Conservation (phyloP, 2,888 invertebrate genomes). For the Ophion costatus region DNA sequence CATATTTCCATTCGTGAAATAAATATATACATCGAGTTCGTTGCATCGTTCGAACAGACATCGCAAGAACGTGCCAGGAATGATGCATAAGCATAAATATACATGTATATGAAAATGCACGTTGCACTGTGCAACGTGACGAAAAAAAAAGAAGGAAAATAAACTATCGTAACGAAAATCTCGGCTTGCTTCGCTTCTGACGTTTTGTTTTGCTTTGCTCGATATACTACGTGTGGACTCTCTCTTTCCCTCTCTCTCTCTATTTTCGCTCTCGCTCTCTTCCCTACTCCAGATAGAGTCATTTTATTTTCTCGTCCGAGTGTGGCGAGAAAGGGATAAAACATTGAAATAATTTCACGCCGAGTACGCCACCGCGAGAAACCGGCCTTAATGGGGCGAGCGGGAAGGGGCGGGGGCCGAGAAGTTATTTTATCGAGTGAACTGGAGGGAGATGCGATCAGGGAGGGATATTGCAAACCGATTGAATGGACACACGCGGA, state of each 20-base stretch:
- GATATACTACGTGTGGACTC: too few relatives aligned
- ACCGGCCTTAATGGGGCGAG: slow-evolving; percentile 54
- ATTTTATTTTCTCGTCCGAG: slow-evolving; percentile 16
- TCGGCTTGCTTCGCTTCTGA: neutral
- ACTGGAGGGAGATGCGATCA: slow-evolving; percentile 30
- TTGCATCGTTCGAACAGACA: slow-evolving; percentile 29
- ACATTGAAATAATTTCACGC: slow-evolving; percentile 59
- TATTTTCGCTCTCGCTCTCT: slow-evolving; percentile 9
- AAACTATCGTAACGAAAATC: neutral
- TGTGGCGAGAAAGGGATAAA: neutral
- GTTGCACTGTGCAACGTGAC: slow-evolving; percentile 16
- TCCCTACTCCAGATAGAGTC: neutral
- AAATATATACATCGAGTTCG: slow-evolving; percentile 38
- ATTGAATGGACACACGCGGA: slow-evolving; percentile 62
- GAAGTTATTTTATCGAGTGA: slow-evolving; percentile 41
- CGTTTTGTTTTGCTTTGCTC: neutral
- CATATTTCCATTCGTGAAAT: slow-evolving; percentile 40
- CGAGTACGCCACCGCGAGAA: slow-evolving; percentile 47
- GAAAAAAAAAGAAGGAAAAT: slow-evolving; percentile 10
- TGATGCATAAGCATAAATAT: slow-evolving; percentile 36
- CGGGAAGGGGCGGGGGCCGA: slow-evolving; percentile 6
- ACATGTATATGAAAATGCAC: slow-evolving; percentile 17
- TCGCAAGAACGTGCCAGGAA: slow-evolving; percentile 52
- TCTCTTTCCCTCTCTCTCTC: neutral
- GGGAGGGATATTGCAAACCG: slow-evolving; percentile 62